Evolutionary conservation across 2,797 vertebrate genomes (phyloP), one percentile per base, ranked within the genome.

Genomic region (Tenualosa ilisha): DNA sequence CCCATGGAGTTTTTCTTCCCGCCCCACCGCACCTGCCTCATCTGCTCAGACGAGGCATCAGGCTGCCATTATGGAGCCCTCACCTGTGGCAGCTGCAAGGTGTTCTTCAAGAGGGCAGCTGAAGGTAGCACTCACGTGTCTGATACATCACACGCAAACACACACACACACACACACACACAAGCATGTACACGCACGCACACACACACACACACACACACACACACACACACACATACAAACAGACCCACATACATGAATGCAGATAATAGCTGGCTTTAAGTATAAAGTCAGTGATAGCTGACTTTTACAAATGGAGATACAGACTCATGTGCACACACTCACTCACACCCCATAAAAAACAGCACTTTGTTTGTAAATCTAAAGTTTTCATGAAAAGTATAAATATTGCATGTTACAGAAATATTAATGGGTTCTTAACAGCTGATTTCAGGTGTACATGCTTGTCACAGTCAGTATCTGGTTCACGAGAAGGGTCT

Each of bases 1-100:
- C 97, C 98, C 83, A 97, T 98, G 91, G 98, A 99, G 91, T 99
- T 97, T 94, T 99, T 98, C 95, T 99, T 99, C 84, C 97, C 98
- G 6, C 97, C 98, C 3, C 98, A 99, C 89, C 97, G 98, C 94
- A 97, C 95, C 4, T 99, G 98, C 86, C 93, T 99, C 86, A 99
- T 99, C 92, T 99, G 98, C 86, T 97, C 98, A 0, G 98, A 99
- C 49, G 98, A 99, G 93, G 98, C 98, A 0, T 99, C 98, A 0
- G 98, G 98, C 37, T 99, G 98, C 91, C 98, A 99, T 91, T 99
- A 99, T 0, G 98, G 98, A 43, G 98, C 98, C 0, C 97, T 99
- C 89, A 99, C 98, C 13, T 99, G 98, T 53, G 98, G 98, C 85
- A 99, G 98, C 95, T 99, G 98, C 95, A 99, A 99, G 89, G 98